Base-by-base conservation (phyloP, 2,888 invertebrate genomes). In the Sipha maydis region DNA sequence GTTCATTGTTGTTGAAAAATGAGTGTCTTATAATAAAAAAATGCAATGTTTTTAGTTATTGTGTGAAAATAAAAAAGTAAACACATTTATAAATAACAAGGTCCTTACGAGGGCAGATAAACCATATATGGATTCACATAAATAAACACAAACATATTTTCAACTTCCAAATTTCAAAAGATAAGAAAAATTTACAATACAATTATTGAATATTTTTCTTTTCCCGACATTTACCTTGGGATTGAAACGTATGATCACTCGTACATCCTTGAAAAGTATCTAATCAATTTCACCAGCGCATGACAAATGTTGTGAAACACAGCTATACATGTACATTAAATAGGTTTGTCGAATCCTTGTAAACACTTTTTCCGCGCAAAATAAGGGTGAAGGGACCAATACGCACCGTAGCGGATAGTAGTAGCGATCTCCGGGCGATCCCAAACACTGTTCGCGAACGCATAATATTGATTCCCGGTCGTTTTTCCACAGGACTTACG, bases 401-500 rank as follows among this genome's bases (percentile, higher is more conserved):
- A 48, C 48, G 48, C 14, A 48, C 14, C 14, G 48, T 11, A 11
- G 8, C 48, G 48, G 48, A 48, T 1, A 9, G 9, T 1, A 9
- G 48, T 11, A 48, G 48, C 9, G 38, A 7, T 38, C n/a, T 38
- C 38, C 38, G 38, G 4, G 38, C 41, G 41, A 5, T 41, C 41
- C 1, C 41, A 1, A 9, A 8, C 3, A 41, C 41, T 25, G 67
- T 67, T 67, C 25, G 25, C 67, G 25, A n/a, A 5, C 17, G 21
- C 0, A 67, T 9, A 9, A 75, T 28, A 75, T 75, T 38, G 38
- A 76, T 76, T 76, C 14, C 41, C 41, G n/a, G 21, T 41, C 11
- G 19, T 38, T 61, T 84, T 76, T 41, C 31, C 41, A 2, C 31
- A 88, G 88, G 67, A 48, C 88, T 9, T 76, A 88, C 75, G 67